Percentiles rank a stretch among this genome's conserved stretches.
Conservation (phyloP, 2,113 vertebrate genomes). For the Garra rufa region DNA sequence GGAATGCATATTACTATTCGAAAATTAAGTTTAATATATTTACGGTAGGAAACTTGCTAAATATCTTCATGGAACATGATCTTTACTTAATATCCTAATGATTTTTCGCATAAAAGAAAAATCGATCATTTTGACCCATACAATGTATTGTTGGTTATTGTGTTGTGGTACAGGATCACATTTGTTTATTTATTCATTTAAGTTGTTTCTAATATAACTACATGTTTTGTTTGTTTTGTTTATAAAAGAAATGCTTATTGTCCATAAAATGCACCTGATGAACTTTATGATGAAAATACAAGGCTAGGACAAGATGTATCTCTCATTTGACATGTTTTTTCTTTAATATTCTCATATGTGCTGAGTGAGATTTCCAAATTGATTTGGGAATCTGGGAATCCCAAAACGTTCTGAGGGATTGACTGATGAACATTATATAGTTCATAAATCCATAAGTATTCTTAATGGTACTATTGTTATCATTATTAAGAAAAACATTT, state of each 20-base stretch:
- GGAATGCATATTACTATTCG: too few species aligned
- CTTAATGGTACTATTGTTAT: background rate
- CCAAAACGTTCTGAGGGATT: background rate
- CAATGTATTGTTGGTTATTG: too few species aligned
- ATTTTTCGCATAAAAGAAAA: too few species aligned
- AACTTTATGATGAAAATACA: background rate
- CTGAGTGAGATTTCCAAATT: background rate
- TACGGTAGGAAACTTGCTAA: too few species aligned
- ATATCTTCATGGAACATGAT: too few species aligned
- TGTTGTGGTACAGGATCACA: too few species aligned
- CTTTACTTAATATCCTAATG: too few species aligned
- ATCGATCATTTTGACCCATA: too few species aligned
- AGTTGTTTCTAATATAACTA: background rate
- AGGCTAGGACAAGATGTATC: background rate
- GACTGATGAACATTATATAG: background rate
- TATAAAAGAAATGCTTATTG: background rate
- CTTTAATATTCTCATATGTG: background rate
- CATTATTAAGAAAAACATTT: background rate
- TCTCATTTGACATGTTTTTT: background rate
- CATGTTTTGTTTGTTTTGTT: background rate
- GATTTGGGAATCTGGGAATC: background rate
- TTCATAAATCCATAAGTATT: background rate
- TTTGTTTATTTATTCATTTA: background rate
- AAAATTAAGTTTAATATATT: too few species aligned
- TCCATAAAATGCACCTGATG: background rate